These are phyloP conservation scores for Drosophila lacertosa DNA, from an alignment of 1,140 invertebrate species.

Conservation along the genomic window DNA sequence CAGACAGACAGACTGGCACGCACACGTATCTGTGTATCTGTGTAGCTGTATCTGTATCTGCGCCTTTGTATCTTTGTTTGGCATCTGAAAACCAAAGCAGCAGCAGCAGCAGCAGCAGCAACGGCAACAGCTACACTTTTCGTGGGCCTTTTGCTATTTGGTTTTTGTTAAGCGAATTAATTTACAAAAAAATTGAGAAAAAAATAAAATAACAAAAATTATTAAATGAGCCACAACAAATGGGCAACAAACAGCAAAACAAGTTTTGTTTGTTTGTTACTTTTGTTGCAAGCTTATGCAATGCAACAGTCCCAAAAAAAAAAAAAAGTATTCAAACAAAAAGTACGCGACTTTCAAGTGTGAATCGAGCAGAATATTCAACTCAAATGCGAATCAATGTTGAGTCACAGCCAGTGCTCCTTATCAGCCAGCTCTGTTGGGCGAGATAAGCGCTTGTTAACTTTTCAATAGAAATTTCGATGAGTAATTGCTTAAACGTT, in stretches of 20 bases:
- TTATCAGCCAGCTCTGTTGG: constrained; percentile 44
- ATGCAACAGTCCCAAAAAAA: constrained; percentile 6
- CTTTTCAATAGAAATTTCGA: constrained; percentile 36
- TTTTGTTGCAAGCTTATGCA: constrained; percentile 39
- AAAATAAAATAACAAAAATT: constrained; percentile 18
- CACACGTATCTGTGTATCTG: constrained; percentile 31
- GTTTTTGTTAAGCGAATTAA: constrained; percentile 49
- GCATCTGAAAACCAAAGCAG: constrained; percentile 34
- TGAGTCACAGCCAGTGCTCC: constrained; percentile 38
- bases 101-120: constrained; percentile 25
- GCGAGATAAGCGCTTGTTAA: constrained; percentile 30
- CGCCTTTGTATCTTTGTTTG: constrained; percentile 42
- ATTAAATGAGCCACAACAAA: constrained; percentile 51
- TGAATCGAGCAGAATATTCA: constrained; percentile 34
- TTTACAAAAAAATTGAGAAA: constrained; percentile 31
- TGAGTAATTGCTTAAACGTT: constrained; percentile 32
- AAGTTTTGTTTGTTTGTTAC: constrained; percentile 45
- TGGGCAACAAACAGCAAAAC: constrained; percentile 41
- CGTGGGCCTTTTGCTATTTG: constrained; percentile 34
- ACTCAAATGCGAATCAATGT: constrained; percentile 1
- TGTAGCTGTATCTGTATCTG: constrained; percentile 31
- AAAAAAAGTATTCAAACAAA: not conserved
- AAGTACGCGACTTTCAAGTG: not conserved
- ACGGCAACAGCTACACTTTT: constrained; percentile 30
- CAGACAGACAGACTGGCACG: constrained; percentile 12